Evolutionary conservation across 2,888 invertebrate genomes (phyloP).

Genomic region (Fragum whitleyi): DNA sequence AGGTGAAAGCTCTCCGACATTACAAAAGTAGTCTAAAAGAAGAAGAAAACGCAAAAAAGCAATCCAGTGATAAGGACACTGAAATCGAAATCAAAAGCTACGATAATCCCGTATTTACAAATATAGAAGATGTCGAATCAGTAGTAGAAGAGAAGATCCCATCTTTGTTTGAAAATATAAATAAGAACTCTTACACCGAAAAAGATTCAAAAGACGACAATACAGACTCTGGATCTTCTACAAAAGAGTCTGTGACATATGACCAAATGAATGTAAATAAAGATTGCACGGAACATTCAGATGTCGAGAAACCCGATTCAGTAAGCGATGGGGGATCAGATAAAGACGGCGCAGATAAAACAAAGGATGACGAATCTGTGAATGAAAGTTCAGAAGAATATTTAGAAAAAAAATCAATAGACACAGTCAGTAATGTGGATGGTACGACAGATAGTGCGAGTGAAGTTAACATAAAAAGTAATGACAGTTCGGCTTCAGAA

Average conservation of each 20-base stretch:
- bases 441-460: neutral
- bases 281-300: neutral
- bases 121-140: constrained; percentile 27
- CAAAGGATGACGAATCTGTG: neutral
- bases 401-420: neutral
- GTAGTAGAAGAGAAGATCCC: constrained; percentile 30
- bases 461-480: neutral
- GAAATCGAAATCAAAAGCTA: constrained; percentile 20
- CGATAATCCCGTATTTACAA: constrained; percentile 23
- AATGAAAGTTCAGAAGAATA: neutral
- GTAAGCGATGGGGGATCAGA: neutral
- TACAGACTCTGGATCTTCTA: neutral
- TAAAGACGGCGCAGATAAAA: neutral
- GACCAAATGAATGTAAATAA: neutral
- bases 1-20: constrained; percentile 53
- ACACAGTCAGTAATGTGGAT: neutral
- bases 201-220: neutral
- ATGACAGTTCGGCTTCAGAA: neutral
- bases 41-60: constrained; percentile 11
- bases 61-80: neutral
- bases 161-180: constrained; percentile 50
- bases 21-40: constrained; percentile 43
- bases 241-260: constrained; percentile 8
- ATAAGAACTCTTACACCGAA: neutral
- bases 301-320: neutral